Conservation (phyloP, 2,113 vertebrate species). For the Rattus rattus region DNA sequence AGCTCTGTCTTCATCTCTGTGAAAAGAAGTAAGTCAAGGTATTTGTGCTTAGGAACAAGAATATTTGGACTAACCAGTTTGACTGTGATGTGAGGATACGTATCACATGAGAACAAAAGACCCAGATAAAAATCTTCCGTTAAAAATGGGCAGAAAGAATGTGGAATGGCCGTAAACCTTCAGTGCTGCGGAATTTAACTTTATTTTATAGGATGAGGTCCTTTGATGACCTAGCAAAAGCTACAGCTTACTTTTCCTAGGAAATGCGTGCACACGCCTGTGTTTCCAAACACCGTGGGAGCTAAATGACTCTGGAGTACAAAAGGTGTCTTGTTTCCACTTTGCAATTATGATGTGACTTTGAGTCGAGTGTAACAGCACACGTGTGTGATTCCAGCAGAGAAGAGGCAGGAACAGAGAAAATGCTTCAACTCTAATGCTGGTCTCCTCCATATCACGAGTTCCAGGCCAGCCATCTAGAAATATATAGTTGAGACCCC, state of each 20-base stretch:
- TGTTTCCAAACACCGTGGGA: background rate
- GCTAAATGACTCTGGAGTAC: background rate
- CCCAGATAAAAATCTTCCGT: slow-evolving; percentile 48
- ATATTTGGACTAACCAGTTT: slow-evolving; percentile 43
- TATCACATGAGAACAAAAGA: slow-evolving; percentile 56
- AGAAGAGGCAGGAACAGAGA: background rate
- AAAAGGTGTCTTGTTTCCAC: background rate
- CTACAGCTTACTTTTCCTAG: background rate
- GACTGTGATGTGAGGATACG: slow-evolving; percentile 30
- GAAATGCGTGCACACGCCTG: background rate
- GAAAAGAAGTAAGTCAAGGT: slow-evolving; percentile 8
- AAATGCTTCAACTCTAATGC: background rate
- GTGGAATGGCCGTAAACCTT: background rate
- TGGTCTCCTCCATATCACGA: background rate
- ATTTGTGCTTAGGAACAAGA: slow-evolving; percentile 27
- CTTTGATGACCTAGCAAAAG: background rate
- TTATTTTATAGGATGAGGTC: background rate
- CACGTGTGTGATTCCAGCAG: background rate
- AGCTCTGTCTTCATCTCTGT: background rate
- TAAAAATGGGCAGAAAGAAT: slow-evolving; percentile 59
- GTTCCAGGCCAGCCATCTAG: background rate
- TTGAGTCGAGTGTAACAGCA: background rate
- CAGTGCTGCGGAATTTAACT: background rate
- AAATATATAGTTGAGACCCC: background rate
- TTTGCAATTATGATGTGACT: background rate